A percentile compares a stretch with the other conserved stretches of the same genome.
Evolutionary conservation across 2,113 vertebrate species (phyloP).

Genomic region (Baryphthengus martii): DNA sequence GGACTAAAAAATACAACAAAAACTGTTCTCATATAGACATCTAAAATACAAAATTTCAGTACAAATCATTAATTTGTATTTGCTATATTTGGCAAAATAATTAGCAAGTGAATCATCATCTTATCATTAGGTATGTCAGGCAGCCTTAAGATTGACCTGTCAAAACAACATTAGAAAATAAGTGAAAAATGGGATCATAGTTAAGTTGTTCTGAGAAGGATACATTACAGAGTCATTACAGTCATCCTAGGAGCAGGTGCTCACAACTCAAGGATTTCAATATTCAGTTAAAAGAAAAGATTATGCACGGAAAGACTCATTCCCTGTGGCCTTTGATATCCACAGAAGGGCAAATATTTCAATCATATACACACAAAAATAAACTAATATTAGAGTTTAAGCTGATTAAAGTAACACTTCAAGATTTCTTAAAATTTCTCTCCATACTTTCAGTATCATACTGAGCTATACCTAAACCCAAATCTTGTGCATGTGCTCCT

Average conservation of each 20-base stretch:
- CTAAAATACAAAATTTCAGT: background rate
- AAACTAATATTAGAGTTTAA: background rate
- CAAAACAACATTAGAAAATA: slow-evolving; percentile 22
- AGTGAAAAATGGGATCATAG: slow-evolving; percentile 20
- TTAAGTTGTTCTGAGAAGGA: background rate
- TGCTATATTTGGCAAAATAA: slow-evolving; percentile 34
- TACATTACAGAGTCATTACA: background rate
- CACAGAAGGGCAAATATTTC: background rate
- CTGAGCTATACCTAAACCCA: background rate
- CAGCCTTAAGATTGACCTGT: background rate
- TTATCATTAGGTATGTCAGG: background rate
- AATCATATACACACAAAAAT: background rate
- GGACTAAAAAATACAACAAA: background rate
- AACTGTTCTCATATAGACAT: background rate
- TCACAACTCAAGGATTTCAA: background rate
- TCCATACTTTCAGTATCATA: background rate
- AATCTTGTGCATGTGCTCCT: background rate
- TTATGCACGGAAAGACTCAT: background rate
- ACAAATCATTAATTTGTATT: slow-evolving; percentile 25
- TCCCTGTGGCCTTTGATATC: background rate
- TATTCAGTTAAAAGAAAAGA: background rate
- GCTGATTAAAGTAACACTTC: background rate
- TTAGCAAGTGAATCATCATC: slow-evolving; percentile 29
- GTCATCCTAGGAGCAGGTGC: background rate
- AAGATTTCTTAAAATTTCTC: background rate